Evolutionary conservation across 37 sponge, comb jelly and placozoan genomes (phyloP), one percentile per base, ranked within the genome.

Genomic region (Halisarca cf. caerulea): DNA sequence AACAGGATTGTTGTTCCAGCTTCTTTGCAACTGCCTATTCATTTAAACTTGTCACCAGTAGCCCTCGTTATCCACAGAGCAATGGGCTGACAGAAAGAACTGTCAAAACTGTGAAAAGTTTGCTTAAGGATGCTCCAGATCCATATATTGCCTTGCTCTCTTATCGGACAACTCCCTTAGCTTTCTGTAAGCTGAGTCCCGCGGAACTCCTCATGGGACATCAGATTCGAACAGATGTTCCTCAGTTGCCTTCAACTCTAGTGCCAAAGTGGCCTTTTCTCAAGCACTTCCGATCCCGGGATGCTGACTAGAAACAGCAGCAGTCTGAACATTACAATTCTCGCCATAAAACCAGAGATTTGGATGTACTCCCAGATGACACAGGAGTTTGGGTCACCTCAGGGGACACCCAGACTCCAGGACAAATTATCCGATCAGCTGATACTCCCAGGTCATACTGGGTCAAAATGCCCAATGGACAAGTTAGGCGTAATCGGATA

Each of bases 191-290:
- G 18, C 60, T 78, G 21, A 53, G 41, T 18, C 87, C 90, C 64
- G 83, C 90, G 43, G 68, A 90, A 57, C 60, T 90, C n/a, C 39
- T 58, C 30, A 90, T 86, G 86, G 86, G 87, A 1, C 64, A 87
- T 20, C 37, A 41, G 11, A 30, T 86, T 11, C 43, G 80, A 17
- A 82, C 90, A 37, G 28, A 60, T 28, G 44, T 90, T 7, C 90
- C 87, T 2, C 90, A 90, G 53, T 58, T 59, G 17, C 35, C 37
- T 0, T 27, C 82, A 9, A 47, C 34, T 40, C 47, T 90, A 0
- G 36, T 86, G 1, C 90, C 87, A 2, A 7, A 86, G 58, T 90
- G 90, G 90, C 32, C 54, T 0, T 90, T 81, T 58, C 80, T 90
- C 42, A 2, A 24, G 18, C 38, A n/a, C 9, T 86, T 90, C 80